These are phyloP conservation scores for Tinamus major DNA, from an alignment of 2,797 vertebrate species.

Conservation along the genomic window DNA sequence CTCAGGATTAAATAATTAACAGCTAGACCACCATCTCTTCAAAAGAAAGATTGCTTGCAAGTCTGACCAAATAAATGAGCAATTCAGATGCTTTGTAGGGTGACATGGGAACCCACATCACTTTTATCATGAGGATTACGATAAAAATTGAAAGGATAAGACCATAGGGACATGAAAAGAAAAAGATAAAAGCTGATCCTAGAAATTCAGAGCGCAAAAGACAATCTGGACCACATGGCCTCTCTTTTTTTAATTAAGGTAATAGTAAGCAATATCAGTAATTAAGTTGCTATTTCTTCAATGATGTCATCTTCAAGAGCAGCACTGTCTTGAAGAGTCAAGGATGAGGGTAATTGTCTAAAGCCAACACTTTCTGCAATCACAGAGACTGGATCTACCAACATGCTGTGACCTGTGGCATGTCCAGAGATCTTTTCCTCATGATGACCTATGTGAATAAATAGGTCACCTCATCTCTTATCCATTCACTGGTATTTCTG, in stretches of 20 bases:
- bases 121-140: background rate
- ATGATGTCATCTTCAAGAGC: background rate
- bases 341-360: background rate
- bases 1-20: background rate
- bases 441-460: background rate
- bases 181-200: background rate
- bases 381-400: background rate
- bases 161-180: background rate
- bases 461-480: background rate
- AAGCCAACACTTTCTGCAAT: background rate
- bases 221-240: background rate
- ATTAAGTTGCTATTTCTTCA: background rate
- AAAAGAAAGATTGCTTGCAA: background rate
- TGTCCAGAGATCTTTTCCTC: background rate
- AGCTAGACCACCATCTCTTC: background rate
- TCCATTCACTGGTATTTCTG: accelerated
- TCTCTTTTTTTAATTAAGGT: background rate
- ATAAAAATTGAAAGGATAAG: background rate
- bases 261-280: background rate
- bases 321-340: background rate
- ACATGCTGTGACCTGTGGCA: background rate
- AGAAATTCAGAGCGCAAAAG: background rate
- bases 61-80: background rate
- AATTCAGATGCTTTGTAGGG: background rate
- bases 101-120: background rate